Evolutionary conservation across 2,113 vertebrate genomes (phyloP).

Genomic region (Sander lucioperca): DNA sequence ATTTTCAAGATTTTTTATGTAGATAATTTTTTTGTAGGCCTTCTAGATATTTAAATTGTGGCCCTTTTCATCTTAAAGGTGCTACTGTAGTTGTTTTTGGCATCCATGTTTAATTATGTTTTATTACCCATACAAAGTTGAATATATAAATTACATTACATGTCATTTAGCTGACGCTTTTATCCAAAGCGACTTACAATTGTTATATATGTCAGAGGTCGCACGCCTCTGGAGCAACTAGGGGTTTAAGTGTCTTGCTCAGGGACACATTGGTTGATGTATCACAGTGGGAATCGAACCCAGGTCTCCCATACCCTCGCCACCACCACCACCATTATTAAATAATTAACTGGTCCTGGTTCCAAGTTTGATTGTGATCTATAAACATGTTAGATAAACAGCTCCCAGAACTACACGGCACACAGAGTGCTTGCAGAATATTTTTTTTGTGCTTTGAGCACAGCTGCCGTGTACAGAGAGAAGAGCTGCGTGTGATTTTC

Average conservation of each 20-base stretch:
- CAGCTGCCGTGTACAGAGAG: constrained; percentile 29
- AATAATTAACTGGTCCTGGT: constrained; percentile 22
- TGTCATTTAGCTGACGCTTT: too few relatives aligned
- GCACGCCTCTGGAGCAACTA: too few relatives aligned
- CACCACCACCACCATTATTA: too few relatives aligned
- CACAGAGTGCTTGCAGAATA: constrained; percentile 1
- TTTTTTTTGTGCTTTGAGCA: constrained; percentile 23
- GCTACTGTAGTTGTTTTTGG: constrained; percentile 4
- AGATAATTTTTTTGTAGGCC: not conserved
- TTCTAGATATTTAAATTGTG: not conserved
- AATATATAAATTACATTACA: too few relatives aligned
- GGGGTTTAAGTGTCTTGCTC: too few relatives aligned
- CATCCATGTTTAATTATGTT: constrained; percentile 4
- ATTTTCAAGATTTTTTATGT: not conserved
- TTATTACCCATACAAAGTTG: constrained; percentile 45
- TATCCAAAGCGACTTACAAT: too few relatives aligned
- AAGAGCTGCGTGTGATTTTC: constrained; percentile 28
- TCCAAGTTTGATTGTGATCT: constrained; percentile 48
- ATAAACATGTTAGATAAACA: constrained; percentile 47
- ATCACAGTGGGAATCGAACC: too few relatives aligned
- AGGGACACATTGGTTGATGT: too few relatives aligned
- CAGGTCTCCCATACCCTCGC: too few relatives aligned
- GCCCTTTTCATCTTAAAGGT: not conserved
- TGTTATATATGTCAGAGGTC: too few relatives aligned
- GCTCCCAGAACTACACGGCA: constrained; percentile 20